Conservation (phyloP, 2,113 vertebrate genomes). For the Microcebus lehilahytsara region DNA sequence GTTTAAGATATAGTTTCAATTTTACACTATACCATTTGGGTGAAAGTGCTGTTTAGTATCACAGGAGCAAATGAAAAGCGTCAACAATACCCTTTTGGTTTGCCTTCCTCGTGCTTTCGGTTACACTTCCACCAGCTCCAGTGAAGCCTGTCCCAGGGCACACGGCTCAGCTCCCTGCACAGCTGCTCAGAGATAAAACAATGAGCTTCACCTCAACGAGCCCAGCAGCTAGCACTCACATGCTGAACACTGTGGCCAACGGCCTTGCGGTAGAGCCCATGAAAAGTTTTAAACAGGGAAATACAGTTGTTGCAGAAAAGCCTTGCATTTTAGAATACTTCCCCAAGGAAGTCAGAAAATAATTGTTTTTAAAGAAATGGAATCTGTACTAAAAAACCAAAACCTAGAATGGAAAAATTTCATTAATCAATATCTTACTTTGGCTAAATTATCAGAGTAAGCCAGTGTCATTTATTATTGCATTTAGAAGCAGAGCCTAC, state of each 20-base stretch:
- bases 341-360: slow-evolving; percentile 6
- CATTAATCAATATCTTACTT: not conserved
- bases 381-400: slow-evolving; percentile 45
- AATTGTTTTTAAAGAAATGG: not conserved
- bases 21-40: not conserved
- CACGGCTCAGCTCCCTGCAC: not conserved
- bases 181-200: not conserved
- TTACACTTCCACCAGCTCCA: not conserved
- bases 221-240: not conserved
- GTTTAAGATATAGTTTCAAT: not conserved
- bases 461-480: not conserved
- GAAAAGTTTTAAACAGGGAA: not conserved
- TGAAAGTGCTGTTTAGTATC: not conserved
- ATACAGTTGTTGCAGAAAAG: not conserved
- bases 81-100: not conserved
- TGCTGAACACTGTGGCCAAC: not conserved
- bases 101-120: not conserved
- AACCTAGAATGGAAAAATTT: slow-evolving; percentile 9
- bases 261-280: not conserved
- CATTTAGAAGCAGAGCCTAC: not conserved
- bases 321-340: not conserved
- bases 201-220: not conserved
- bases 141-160: not conserved
- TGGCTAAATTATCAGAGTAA: slow-evolving; percentile 18
- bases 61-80: not conserved